Evolutionary conservation across 2,888 invertebrate genomes (phyloP).

Genomic region (Cheilosia soror): DNA sequence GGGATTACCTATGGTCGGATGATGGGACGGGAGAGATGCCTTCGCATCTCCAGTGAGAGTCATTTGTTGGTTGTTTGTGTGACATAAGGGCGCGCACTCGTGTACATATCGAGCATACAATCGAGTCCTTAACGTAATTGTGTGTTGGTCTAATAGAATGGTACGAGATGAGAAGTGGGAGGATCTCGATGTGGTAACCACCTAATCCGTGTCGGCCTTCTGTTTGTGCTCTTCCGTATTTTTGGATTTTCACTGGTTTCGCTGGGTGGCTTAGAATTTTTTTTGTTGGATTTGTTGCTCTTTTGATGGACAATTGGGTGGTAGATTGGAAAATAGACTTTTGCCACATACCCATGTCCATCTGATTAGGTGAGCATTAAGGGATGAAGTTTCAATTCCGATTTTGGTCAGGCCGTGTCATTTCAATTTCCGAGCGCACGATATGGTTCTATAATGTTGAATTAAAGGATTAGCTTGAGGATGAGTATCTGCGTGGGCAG

Average conservation of each 20-base stretch:
- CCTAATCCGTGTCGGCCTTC: constrained; percentile 64
- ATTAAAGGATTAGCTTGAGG: too few species aligned
- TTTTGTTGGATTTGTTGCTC: constrained; percentile 27
- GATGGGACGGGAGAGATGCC: constrained; percentile 43
- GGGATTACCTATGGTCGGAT: constrained; percentile 63
- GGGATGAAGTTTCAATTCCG: constrained; percentile 60
- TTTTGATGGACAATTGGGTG: constrained; percentile 73
- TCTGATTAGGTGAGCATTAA: constrained; percentile 70
- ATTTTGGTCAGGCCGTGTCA: constrained; percentile 50
- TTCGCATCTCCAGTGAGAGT: constrained; percentile 56
- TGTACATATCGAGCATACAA: constrained; percentile 66
- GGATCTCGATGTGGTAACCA: constrained; percentile 56
- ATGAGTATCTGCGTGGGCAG: too few species aligned
- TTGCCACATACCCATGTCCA: constrained; percentile 49
- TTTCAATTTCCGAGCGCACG: constrained; percentile 32
- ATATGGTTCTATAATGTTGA: neutral
- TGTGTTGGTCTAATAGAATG: constrained; percentile 49
- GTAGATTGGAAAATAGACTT: constrained; percentile 58
- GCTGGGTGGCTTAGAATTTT: constrained; percentile 28
- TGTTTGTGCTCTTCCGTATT: constrained; percentile 46
- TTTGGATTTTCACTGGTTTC: constrained; percentile 46
- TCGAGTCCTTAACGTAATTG: constrained; percentile 74
- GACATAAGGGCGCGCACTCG: constrained; percentile 72
- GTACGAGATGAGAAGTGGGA: neutral
- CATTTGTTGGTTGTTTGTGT: constrained; percentile 73